Evolutionary conservation across 35 echinoderm and acorn worm species (phyloP), one percentile per base, ranked within the genome.

Genomic region (Strongylocentrotus purpuratus): DNA sequence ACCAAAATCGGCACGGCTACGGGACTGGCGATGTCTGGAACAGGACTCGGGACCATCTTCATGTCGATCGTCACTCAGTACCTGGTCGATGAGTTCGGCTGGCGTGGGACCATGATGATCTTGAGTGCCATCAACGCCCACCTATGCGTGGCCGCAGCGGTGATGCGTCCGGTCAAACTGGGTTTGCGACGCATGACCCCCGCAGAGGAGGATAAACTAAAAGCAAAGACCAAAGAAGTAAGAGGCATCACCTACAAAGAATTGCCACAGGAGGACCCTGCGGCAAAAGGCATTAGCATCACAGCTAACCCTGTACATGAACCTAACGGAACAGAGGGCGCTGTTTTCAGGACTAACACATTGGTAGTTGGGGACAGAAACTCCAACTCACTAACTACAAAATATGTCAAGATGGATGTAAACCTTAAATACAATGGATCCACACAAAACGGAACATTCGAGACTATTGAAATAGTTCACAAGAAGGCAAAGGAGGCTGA

Each of bases 31-130:
- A 45, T 89, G 87, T 89, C 87, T 15, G 87, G 87, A 41, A 89
- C 87, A 46, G 87, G 87, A 89, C 87, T 89, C 9, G 87, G 87
- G 1, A 89, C 87, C 87, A 89, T 89, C 87, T 89, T 89, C 20
- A 89, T 89, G 87, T 89, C 87, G 9, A 20, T 89, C 33, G 87
- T 33, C 32, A 89, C 87, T 0, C 87, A 89, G 87, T 45, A 45
- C 14, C 87, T 89, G 11, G 87, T 89, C 33, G 45, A 89, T 31
- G 87, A 89, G 87, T 89, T 45, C 31, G 87, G 87, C 6, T 89
- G 87, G 87, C 87, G 87, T 10, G 87, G 87, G 7, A 89, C 87
- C 13, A 89, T 89, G 87, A 33, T 89, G 87, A 31, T 89, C 33
- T 28, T 89, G 12, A 89, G 87, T 46, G 87, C 87, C 87, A 89